Conservation (phyloP, 2,113 vertebrate genomes). For the Rhipidura dahli region DNA sequence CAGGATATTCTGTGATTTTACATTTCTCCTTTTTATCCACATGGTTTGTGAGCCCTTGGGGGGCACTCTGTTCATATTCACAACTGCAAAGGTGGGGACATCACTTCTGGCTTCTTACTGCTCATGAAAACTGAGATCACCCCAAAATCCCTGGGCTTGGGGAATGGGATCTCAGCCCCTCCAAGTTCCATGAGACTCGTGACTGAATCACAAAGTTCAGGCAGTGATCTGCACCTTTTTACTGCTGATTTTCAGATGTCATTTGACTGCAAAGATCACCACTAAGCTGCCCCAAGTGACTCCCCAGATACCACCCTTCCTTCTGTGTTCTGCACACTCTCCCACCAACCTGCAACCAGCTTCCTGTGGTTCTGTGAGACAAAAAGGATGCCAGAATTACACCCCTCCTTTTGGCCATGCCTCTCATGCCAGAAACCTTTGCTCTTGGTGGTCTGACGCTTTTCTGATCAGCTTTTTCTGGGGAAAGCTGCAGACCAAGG, state of each 20-base stretch:
- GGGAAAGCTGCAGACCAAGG: neutral
- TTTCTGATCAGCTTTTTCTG: neutral
- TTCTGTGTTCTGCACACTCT: neutral
- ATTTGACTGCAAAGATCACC: neutral
- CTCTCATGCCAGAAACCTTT: neutral
- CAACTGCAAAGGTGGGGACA: neutral
- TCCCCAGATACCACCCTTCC: neutral
- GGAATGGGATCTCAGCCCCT: neutral
- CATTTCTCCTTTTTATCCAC: neutral
- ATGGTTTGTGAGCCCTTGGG: neutral
- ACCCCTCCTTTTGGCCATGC: neutral
- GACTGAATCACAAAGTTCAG: neutral
- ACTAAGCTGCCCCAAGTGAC: neutral
- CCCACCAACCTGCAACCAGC: neutral
- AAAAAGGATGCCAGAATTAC: neutral
- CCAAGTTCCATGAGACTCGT: neutral
- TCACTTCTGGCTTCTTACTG: neutral
- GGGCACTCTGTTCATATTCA: neutral
- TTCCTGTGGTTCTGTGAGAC: neutral
- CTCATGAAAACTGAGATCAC: neutral
- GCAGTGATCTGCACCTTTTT: neutral
- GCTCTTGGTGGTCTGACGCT: neutral
- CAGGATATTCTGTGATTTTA: neutral
- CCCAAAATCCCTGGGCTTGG: neutral
- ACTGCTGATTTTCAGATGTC: neutral